Evolutionary conservation across 1,140 invertebrate species (phyloP).

Genomic region (Neotoxoptera formosana): DNA sequence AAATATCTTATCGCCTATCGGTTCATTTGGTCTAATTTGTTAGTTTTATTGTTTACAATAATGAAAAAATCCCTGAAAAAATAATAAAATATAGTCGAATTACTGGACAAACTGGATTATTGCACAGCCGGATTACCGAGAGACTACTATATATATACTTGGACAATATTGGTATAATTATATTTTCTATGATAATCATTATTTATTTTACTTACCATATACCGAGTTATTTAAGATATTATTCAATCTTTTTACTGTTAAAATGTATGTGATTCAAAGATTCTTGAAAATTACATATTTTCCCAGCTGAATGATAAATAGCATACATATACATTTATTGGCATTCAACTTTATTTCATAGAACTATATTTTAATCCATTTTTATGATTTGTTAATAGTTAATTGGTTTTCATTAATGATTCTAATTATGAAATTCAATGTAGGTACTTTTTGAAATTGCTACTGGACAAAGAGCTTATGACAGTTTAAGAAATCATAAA

Average conservation of each 20-base stretch:
- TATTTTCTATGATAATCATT: no score
- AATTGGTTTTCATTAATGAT: neutral
- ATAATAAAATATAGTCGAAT: no score
- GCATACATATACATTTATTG: neutral
- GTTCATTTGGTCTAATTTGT: no score
- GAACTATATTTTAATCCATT: neutral
- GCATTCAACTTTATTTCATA: neutral
- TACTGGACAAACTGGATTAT: no score
- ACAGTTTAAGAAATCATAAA: slow-evolving; percentile 67
- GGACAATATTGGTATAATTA: no score
- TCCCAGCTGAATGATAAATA: neutral
- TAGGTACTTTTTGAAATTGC: slow-evolving; percentile 82
- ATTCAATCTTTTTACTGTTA: neutral
- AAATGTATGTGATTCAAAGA: neutral
- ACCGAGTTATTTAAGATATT: neutral
- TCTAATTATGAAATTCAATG: slow-evolving; percentile 23
- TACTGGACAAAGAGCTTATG: slow-evolving; percentile 74
- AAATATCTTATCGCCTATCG: no score
- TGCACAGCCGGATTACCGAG: no score
- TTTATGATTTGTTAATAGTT: neutral
- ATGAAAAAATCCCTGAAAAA: no score
- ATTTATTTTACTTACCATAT: neutral
- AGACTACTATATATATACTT: no score
- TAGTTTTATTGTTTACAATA: no score
- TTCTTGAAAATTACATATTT: neutral